Conservation (phyloP, 37 sponge, comb jelly and placozoan genomes). For the Axinella damicornis region DNA sequence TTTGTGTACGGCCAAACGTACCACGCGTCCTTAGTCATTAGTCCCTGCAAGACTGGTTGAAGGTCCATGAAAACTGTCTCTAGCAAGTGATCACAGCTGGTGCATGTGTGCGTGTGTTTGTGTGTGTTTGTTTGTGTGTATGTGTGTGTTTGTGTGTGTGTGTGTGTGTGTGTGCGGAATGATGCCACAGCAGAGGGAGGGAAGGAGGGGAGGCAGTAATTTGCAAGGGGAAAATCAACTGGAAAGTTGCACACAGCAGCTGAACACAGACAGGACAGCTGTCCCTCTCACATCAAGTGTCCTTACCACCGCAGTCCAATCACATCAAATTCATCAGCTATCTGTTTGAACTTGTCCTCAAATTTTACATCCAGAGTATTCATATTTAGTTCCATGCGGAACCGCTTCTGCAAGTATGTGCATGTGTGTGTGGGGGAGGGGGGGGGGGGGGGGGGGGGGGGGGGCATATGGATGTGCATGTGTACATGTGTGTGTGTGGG, state of each 20-base stretch:
- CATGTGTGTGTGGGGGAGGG: too few relatives aligned
- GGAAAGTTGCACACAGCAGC: too few relatives aligned
- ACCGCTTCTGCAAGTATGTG: slow-evolving; percentile 12
- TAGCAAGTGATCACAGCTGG: slow-evolving; percentile 71
- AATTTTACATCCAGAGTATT: slow-evolving; percentile 25
- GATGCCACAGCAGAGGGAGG: too few relatives aligned
- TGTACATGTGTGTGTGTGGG: neutral
- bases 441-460: too few relatives aligned
- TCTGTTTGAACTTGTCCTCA: slow-evolving; percentile 36
- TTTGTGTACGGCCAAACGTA: slow-evolving; percentile 16
- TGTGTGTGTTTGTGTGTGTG: too few relatives aligned
- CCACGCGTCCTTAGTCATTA: slow-evolving; percentile 71
- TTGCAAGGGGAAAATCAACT: too few relatives aligned
- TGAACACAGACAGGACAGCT: too few relatives aligned
- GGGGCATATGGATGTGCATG: too few relatives aligned
- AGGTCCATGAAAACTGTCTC: slow-evolving; percentile 63
- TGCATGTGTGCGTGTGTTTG: neutral
- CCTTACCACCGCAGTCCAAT: slow-evolving; percentile 51
- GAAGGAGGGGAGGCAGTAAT: too few relatives aligned
- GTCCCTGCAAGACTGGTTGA: slow-evolving; percentile 32
- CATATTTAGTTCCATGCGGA: slow-evolving; percentile 24
- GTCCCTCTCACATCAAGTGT: too few relatives aligned
- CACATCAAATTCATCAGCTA: slow-evolving; percentile 49
- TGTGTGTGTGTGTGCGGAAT: too few relatives aligned
- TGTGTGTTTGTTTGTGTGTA: too few relatives aligned